A percentile compares a stretch with the other conserved stretches of the same genome.
These are phyloP conservation scores for Pachycephus smyrnensis DNA, from an alignment of 2,888 invertebrate species.

Conservation along the genomic window DNA sequence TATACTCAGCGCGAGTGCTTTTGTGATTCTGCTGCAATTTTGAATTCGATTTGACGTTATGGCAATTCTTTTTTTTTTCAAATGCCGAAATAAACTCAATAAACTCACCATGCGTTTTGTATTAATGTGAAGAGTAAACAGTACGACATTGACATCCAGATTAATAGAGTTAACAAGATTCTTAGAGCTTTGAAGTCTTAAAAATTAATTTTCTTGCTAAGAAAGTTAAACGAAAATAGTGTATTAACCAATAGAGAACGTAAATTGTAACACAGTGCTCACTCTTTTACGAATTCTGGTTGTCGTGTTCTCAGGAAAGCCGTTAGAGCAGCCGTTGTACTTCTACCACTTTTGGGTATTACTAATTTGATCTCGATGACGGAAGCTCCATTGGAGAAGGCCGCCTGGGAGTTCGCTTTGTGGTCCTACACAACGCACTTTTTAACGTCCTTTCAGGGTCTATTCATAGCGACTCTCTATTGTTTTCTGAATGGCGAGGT, in stretches of 20 bases:
- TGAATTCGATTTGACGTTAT: not conserved
- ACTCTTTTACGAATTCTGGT: not conserved
- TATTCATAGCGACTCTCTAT: conserved; percentile 83
- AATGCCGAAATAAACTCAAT: not conserved
- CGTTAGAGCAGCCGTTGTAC: conserved; percentile 81
- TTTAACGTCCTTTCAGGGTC: conserved; percentile 86
- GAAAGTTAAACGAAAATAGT: not conserved
- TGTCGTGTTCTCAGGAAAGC: conserved; percentile 74
- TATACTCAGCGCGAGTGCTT: not conserved
- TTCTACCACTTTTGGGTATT: conserved; percentile 84
- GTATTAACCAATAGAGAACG: not conserved
- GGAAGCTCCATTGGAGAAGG: conserved; percentile 75
- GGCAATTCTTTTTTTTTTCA: not conserved
- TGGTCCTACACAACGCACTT: conserved; percentile 87
- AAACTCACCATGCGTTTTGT: not conserved
- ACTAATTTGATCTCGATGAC: conserved; percentile 82
- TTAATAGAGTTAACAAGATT: not conserved
- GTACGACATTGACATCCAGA: not conserved
- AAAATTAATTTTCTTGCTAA: not conserved
- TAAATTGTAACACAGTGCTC: not conserved
- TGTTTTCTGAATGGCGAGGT: conserved; percentile 90
- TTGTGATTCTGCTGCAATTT: not conserved
- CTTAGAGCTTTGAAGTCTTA: not conserved
- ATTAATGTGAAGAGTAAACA: not conserved
- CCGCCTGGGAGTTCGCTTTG: conserved; percentile 78